Percentiles rank a stretch among this genome's conserved stretches.
Evolutionary conservation across 2,113 vertebrate species (phyloP).

Genomic region (Martes martes): DNA sequence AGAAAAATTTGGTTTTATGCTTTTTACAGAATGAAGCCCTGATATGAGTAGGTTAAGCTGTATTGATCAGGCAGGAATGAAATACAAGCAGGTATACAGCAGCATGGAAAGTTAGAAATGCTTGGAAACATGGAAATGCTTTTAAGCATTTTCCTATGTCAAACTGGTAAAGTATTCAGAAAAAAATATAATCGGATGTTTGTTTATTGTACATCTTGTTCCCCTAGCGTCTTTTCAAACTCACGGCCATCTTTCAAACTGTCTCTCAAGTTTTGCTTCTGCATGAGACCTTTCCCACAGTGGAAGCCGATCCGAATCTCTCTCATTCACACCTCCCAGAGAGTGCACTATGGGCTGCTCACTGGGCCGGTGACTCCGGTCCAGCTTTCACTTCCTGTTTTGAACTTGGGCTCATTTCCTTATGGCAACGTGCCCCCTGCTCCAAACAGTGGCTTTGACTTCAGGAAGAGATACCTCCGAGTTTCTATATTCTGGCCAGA

Average conservation of each 20-base stretch:
- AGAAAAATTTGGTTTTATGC: background rate
- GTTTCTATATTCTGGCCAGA: background rate
- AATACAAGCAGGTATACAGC: background rate
- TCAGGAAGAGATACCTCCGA: background rate
- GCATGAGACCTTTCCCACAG: background rate
- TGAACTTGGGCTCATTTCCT: background rate
- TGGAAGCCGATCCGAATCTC: too few relatives aligned
- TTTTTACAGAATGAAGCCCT: background rate
- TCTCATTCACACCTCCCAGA: background rate
- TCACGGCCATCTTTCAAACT: background rate
- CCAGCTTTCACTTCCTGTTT: background rate
- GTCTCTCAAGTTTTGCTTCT: background rate
- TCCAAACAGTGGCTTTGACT: background rate
- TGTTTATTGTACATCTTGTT: background rate
- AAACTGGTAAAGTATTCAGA: background rate
- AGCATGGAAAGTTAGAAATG: background rate
- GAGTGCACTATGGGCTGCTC: background rate
- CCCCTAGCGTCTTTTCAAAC: background rate
- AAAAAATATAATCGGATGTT: background rate
- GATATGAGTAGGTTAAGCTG: background rate
- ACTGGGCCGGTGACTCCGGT: background rate
- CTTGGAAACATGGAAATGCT: background rate
- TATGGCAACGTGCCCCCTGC: background rate
- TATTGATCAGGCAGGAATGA: background rate
- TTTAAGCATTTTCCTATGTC: background rate